Evolutionary conservation across 2,113 vertebrate species (phyloP).

Genomic region (Colossoma macropomum): DNA sequence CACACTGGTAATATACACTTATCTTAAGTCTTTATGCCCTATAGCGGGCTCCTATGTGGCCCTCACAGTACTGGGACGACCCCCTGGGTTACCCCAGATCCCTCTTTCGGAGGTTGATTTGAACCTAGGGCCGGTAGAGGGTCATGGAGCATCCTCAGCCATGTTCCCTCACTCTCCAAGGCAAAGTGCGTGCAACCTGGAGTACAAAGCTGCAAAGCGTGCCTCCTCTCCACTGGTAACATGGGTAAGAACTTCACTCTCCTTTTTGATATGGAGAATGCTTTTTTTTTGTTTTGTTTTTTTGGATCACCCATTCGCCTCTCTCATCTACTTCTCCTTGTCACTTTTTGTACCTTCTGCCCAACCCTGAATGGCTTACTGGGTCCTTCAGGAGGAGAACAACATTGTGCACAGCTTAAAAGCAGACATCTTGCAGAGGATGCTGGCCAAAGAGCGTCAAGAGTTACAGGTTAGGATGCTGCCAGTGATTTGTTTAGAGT

Average conservation of each 20-base stretch:
- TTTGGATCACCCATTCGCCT: background rate
- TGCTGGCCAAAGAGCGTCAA: slow-evolving; percentile 87
- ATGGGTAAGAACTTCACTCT: slow-evolving; percentile 79
- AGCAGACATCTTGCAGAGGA: slow-evolving; percentile 85
- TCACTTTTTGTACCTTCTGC: background rate
- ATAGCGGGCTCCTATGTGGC: slow-evolving; percentile 98
- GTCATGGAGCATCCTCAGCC: slow-evolving; percentile 66
- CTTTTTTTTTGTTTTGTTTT: background rate
- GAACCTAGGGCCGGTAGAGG: slow-evolving; percentile 69
- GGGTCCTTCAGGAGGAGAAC: slow-evolving; percentile 82
- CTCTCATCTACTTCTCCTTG: background rate
- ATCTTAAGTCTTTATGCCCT: slow-evolving; percentile 14
- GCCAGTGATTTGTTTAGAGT: too few relatives aligned
- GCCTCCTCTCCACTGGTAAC: slow-evolving; percentile 81
- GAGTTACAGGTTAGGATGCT: slow-evolving; percentile 83
- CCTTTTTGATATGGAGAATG: too few relatives aligned
- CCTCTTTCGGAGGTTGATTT: slow-evolving; percentile 85
- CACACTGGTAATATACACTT: background rate
- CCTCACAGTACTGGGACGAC: slow-evolving; percentile 95
- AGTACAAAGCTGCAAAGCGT: slow-evolving; percentile 77
- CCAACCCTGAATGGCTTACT: background rate
- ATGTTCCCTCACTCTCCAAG: slow-evolving; percentile 87
- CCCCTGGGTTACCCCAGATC: slow-evolving; percentile 90
- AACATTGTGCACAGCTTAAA: slow-evolving; percentile 87
- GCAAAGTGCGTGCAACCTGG: slow-evolving; percentile 70